These are phyloP conservation scores for Orchesellides sinensis DNA, from an alignment of 2,888 invertebrate genomes.

Conservation along the genomic window DNA sequence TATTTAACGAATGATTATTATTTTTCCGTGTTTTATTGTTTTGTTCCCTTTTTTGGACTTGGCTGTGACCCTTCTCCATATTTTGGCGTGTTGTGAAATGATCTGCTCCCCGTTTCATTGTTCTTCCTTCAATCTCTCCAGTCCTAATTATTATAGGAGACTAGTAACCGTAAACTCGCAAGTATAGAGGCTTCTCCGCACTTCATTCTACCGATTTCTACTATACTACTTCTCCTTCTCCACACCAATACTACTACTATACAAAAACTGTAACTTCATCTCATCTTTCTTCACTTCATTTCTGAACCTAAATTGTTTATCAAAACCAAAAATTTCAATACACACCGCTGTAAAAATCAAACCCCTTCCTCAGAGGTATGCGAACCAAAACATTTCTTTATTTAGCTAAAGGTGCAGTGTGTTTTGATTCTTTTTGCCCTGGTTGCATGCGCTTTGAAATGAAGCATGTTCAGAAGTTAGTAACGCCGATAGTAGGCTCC, in stretches of 20 bases:
- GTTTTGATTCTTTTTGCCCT: not conserved
- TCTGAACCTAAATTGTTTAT: too few relatives aligned
- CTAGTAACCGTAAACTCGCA: constrained; percentile 74
- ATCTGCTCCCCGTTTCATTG: not conserved
- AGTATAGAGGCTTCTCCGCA: constrained; percentile 69
- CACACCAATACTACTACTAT: not conserved
- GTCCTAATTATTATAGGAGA: constrained; percentile 75
- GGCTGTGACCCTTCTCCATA: constrained; percentile 6
- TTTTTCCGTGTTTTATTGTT: constrained; percentile 12
- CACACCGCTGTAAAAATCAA: constrained; percentile 1
- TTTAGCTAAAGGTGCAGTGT: not conserved
- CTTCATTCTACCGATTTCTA: too few relatives aligned
- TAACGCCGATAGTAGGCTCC: too few relatives aligned
- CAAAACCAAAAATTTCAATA: not conserved
- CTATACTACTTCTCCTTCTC: not conserved
- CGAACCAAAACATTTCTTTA: not conserved
- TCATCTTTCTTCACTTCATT: too few relatives aligned
- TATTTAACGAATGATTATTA: constrained; percentile 14
- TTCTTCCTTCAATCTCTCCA: constrained; percentile 43
- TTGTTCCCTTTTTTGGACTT: not conserved
- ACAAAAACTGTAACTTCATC: not conserved
- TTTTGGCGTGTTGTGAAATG: not conserved
- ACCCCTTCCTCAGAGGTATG: not conserved
- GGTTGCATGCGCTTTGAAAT: too few relatives aligned
- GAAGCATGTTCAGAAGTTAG: too few relatives aligned